A percentile compares a stretch with the other conserved stretches of the same genome.
Conservation (phyloP, 2,888 invertebrate species). For the Helleia helle region DNA sequence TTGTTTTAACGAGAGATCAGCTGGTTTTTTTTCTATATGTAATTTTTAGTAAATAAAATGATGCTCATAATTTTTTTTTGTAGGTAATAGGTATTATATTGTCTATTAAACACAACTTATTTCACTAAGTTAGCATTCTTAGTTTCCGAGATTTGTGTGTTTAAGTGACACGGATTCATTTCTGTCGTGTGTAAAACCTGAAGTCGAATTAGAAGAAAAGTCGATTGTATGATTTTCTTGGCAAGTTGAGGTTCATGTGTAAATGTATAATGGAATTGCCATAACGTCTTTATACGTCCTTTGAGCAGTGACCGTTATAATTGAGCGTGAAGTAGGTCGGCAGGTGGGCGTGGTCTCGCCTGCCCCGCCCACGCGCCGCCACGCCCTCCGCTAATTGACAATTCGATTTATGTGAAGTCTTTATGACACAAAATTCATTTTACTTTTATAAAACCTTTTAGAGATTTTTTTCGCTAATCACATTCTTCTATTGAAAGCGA, state of each 20-base stretch:
- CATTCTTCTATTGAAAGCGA: too few relatives aligned
- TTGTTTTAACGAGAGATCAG: too few relatives aligned
- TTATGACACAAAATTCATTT: neutral
- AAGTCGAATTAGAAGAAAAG: too few relatives aligned
- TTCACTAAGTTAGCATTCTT: too few relatives aligned
- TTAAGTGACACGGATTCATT: too few relatives aligned
- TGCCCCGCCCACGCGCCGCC: conserved; percentile 25
- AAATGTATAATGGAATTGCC: conserved; percentile 15
- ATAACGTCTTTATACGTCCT: conserved; percentile 14
- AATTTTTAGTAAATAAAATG: too few relatives aligned
- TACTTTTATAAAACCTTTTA: neutral
- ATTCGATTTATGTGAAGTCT: conserved; percentile 13
- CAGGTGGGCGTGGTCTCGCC: conserved; percentile 23
- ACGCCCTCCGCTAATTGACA: conserved; percentile 35
- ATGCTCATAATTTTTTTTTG: too few relatives aligned
- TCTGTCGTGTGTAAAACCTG: too few relatives aligned
- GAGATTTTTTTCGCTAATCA: neutral
- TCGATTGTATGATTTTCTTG: neutral
- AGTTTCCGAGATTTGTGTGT: too few relatives aligned
- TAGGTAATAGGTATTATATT: too few relatives aligned
- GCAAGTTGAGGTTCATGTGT: neutral
- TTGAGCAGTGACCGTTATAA: conserved; percentile 19
- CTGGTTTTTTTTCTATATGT: too few relatives aligned
- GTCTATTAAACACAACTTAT: too few relatives aligned
- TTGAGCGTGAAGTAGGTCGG: conserved; percentile 18